Evolutionary conservation across 2,888 invertebrate species (phyloP).

Genomic region (Lampropteryx suffumata): DNA sequence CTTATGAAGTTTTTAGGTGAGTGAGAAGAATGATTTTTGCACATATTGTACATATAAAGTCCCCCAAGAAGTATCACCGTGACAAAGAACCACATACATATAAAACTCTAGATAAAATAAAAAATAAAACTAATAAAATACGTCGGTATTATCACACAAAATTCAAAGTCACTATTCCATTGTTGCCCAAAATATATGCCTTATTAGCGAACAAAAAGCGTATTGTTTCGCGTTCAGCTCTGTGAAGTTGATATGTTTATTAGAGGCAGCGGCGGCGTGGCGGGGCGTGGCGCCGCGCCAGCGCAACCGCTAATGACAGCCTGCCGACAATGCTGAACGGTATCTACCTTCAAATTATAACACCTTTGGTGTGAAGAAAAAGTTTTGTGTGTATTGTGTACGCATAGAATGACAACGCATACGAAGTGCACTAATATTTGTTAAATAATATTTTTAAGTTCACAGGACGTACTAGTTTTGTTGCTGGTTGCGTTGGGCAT

Average conservation of each 20-base stretch:
- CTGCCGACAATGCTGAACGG: conserved; percentile 22
- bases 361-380: conserved; percentile 24
- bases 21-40: too few relatives aligned
- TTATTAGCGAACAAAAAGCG: conserved; percentile 59
- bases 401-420: conserved; percentile 1
- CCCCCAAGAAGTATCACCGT: too few relatives aligned
- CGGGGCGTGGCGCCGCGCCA: conserved; percentile 4
- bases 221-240: conserved; percentile 51
- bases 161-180: conserved; percentile 37
- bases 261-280: conserved; percentile 36
- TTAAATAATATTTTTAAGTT: too few relatives aligned
- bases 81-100: too few relatives aligned
- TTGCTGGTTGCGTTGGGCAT: too few relatives aligned
- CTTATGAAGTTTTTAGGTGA: too few relatives aligned
- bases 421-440: too few relatives aligned
- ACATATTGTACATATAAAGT: too few relatives aligned
- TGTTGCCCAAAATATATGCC: conserved; percentile 47
- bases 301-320: conserved; percentile 24
- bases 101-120: too few relatives aligned
- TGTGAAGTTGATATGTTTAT: conserved; percentile 64
- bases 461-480: too few relatives aligned
- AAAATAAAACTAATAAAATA: too few relatives aligned
- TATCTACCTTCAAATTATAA: conserved; percentile 24
- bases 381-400: conserved; percentile 8
- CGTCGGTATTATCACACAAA: conserved; percentile 35